These are phyloP conservation scores for Hippocampus comes DNA, from an alignment of 2,113 vertebrate genomes.

Conservation along the genomic window DNA sequence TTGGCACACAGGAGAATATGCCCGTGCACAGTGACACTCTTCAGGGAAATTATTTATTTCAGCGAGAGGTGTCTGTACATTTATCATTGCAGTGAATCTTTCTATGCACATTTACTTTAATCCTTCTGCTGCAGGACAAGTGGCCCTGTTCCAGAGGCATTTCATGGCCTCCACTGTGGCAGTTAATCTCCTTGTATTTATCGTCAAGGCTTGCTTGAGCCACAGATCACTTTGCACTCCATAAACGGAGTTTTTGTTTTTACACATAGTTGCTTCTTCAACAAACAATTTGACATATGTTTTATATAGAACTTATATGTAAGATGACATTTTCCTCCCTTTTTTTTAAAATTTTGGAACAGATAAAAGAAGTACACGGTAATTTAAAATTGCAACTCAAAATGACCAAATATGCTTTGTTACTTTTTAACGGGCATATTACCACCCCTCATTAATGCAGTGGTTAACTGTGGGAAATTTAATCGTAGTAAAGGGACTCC, in stretches of 20 bases:
- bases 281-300: neutral
- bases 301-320: no score
- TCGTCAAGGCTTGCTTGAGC: constrained; percentile 52
- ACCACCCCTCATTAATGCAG: constrained; percentile 10
- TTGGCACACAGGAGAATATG: no score
- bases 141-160: constrained; percentile 60
- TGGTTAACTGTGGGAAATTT: constrained; percentile 21
- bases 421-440: neutral
- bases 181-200: constrained; percentile 60
- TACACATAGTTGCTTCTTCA: neutral
- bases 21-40: no score
- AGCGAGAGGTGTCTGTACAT: constrained; percentile 61
- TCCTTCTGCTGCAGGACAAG: constrained; percentile 68
- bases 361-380: neutral
- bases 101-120: constrained; percentile 72
- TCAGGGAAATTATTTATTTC: no score
- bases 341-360: neutral
- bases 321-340: no score
- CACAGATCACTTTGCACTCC: constrained; percentile 41
- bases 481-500: constrained; percentile 18
- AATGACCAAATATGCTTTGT: neutral
- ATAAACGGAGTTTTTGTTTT: neutral
- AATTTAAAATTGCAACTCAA: neutral
- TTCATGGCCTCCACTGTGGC: constrained; percentile 61
- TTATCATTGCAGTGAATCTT: constrained; percentile 70